A percentile compares a stretch with the other conserved stretches of the same genome.
These are phyloP conservation scores for Etia nguti DNA, from an alignment of 2,113 vertebrate genomes.

Conservation along the genomic window DNA sequence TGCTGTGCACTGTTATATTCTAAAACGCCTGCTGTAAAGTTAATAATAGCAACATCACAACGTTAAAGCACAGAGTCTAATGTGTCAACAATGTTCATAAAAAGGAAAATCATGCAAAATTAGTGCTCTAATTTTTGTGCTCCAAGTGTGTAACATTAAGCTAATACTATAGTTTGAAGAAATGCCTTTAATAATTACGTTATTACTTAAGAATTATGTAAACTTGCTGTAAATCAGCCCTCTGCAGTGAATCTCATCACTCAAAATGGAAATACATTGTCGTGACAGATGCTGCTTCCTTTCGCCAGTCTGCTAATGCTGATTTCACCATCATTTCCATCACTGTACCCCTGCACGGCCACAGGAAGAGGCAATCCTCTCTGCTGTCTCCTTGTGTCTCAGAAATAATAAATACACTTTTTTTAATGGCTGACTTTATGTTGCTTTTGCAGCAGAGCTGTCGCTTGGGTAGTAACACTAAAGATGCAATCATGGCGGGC, in stretches of 20 bases:
- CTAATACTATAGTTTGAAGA: neutral
- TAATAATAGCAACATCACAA: neutral
- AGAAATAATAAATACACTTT: constrained; percentile 72
- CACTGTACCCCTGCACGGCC: constrained; percentile 33
- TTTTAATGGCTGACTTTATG: constrained; percentile 74
- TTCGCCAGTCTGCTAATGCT: constrained; percentile 13
- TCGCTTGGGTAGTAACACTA: constrained; percentile 66
- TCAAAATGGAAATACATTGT: neutral
- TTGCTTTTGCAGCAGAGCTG: constrained; percentile 66
- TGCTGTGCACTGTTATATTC: neutral
- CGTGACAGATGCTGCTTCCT: neutral
- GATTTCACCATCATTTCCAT: constrained; percentile 46
- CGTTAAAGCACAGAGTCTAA: neutral
- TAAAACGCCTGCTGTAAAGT: neutral
- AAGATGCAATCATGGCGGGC: constrained; percentile 70
- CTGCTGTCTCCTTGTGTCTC: constrained; percentile 61
- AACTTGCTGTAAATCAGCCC: neutral
- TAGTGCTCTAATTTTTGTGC: neutral
- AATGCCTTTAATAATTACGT: neutral
- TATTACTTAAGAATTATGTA: neutral
- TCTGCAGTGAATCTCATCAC: neutral
- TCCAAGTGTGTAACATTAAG: neutral
- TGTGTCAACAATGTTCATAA: neutral
- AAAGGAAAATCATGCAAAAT: neutral
- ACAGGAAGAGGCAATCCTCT: constrained; percentile 59